Base-by-base conservation (phyloP, 2,888 invertebrate genomes). In the Dasysyrphus albostriatus region DNA sequence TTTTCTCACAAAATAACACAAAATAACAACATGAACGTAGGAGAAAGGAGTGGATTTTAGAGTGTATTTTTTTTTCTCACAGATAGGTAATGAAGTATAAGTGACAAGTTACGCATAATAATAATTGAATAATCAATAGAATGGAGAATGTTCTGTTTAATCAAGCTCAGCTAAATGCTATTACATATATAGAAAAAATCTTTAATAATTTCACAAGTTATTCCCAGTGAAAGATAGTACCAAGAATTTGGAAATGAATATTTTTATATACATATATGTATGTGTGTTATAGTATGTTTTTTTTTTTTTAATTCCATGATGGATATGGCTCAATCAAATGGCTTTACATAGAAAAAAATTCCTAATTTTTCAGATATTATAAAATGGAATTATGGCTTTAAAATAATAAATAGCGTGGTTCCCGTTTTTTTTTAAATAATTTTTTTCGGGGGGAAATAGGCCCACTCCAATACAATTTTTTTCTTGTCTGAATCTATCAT, bases 101-200 rank as follows among this genome's bases (percentile, higher is more conserved):
- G 63, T 16, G 54, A 76, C 76, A 72, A 54, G 77, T 8, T 59
- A 73, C 67, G 83, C 83, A 83, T 78, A 61, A 51, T 83, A 73
- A 83, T 67, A 58, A 67, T 69, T 69, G 42, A 69, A 42, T 16
- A 81, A 81, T 70, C 81, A 54, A 75, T 81, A 76, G 54, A 56
- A 44, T 63, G 47, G 44, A 59, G 61, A 59, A 59, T 51, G 14
- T 51, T 9, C n/a, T 58, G 12, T 47, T 73, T 34, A n/a, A n/a
- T 51, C 32, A 24, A 16, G 47, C 47, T 10, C 34, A 14, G 5
- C 3, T 24, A 54, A 37, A 5, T 29, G 5, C 24, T 29, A 54
- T 24, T 24, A 6, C 2, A 54, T 3, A 6, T 6, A 54, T 3
- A 14, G 29, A 54, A n/a, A 51, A 51, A 12, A 24, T 3, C 5